Evolutionary conservation across 2,797 vertebrate species (phyloP).

Genomic region (Chelonia mydas): DNA sequence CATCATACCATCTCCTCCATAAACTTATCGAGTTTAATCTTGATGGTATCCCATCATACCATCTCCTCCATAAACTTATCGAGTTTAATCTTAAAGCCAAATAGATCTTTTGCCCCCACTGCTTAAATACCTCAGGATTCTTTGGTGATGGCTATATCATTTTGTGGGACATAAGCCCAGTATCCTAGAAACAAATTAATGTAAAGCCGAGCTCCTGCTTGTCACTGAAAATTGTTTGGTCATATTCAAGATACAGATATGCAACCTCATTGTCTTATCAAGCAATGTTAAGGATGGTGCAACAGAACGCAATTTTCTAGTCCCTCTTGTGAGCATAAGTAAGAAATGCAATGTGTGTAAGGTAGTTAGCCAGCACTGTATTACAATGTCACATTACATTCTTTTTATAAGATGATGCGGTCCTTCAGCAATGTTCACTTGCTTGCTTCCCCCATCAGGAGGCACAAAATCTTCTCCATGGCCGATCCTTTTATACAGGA

Average conservation of each 20-base stretch:
- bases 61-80: too few relatives aligned
- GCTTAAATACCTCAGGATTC: background rate
- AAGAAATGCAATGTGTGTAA: constrained; percentile 2
- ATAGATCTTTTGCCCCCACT: too few relatives aligned
- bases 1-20: too few relatives aligned
- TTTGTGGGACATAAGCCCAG: background rate
- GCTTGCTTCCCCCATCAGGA: background rate
- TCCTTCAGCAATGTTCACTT: background rate
- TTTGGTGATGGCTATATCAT: background rate
- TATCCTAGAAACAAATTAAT: background rate
- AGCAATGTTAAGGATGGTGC: background rate
- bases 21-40: too few relatives aligned
- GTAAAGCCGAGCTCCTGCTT: background rate
- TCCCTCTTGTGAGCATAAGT: background rate
- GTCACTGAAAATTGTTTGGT: background rate
- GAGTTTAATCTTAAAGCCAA: too few relatives aligned
- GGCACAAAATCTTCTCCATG: too few relatives aligned
- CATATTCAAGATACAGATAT: background rate
- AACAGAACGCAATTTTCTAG: background rate
- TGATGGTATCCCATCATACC: too few relatives aligned
- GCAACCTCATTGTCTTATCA: background rate
- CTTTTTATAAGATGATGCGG: background rate
- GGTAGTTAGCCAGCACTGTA: background rate
- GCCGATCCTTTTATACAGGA: too few relatives aligned
- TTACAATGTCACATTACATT: background rate